Evolutionary conservation across 92 coral and sea anemone genomes (phyloP).

Genomic region (Hydrozoanthus gracilis): DNA sequence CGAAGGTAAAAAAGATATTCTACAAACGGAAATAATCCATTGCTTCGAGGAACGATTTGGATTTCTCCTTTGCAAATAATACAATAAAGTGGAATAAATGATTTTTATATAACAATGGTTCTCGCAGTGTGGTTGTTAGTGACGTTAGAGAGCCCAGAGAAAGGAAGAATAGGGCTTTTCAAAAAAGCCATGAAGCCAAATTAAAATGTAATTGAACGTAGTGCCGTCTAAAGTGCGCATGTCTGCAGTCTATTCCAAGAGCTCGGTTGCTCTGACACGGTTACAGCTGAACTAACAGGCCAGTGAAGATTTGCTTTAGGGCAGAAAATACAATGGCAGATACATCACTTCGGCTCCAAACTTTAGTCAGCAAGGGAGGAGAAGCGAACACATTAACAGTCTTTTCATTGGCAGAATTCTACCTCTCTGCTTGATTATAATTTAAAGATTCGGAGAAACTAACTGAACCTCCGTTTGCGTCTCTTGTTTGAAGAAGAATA

Average conservation of each 20-base stretch:
- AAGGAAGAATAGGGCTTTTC: conserved; percentile 10
- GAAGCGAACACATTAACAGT: background rate
- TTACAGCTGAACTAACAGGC: conserved; percentile 36
- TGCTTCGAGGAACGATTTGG: conserved; percentile 9
- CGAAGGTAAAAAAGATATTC: conserved; percentile 11
- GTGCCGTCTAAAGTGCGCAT: conserved; percentile 19
- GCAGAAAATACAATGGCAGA: conserved; percentile 11
- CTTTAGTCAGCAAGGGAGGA: conserved; percentile 4
- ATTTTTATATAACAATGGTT: conserved; percentile 22
- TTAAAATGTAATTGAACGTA: conserved; percentile 22
- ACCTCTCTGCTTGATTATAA: background rate
- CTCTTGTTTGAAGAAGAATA: background rate
- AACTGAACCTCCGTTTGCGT: background rate
- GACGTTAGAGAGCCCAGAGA: background rate
- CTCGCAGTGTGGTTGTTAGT: background rate
- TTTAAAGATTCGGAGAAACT: conserved; percentile 10
- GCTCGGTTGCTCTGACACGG: conserved; percentile 43
- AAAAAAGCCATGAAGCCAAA: conserved; percentile 27
- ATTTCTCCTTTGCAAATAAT: conserved; percentile 22
- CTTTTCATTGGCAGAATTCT: conserved; percentile 7
- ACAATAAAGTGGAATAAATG: conserved; percentile 28
- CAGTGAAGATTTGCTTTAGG: conserved; percentile 28
- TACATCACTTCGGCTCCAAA: conserved; percentile 7
- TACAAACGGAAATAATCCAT: background rate
- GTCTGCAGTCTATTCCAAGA: conserved; percentile 45